phyloP scores from a whole-genome alignment of 2,113 vertebrate genomes.

The Phodopus roborovskii region DNA sequence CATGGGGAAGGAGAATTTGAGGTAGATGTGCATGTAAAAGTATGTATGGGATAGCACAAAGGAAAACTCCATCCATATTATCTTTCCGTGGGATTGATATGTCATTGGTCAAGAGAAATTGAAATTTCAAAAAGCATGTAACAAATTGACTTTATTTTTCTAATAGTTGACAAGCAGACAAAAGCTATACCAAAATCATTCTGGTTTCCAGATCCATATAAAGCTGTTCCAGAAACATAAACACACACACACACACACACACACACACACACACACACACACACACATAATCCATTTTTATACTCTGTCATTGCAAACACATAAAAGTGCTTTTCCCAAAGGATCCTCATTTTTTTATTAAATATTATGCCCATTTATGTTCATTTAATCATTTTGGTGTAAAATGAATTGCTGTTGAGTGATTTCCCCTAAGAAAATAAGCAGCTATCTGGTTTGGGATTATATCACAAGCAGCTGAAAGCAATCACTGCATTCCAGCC shows the following conservation, averaged over 20 bases:
- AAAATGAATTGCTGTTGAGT: slow-evolving; percentile 60
- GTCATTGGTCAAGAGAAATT: neutral
- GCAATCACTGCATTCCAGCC: slow-evolving; percentile 32
- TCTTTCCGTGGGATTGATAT: neutral
- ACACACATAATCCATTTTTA: slow-evolving; percentile 33
- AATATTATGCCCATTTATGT: slow-evolving; percentile 74
- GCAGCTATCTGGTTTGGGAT: neutral
- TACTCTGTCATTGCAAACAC: slow-evolving; percentile 25
- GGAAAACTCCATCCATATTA: neutral
- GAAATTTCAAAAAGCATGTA: neutral
- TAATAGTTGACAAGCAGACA: neutral
- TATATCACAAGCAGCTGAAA: slow-evolving; percentile 61
- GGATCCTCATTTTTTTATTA: slow-evolving; percentile 71
- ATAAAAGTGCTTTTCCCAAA: slow-evolving; percentile 41
- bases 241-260: neutral
- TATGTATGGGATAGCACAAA: neutral
- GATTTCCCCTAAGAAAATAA: slow-evolving; percentile 48
- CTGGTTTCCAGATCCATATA: neutral
- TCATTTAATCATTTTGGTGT: slow-evolving; percentile 69
- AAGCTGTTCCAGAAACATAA: slow-evolving; percentile 34
- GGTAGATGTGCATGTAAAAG: neutral
- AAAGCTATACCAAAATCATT: neutral
- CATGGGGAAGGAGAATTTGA: neutral
- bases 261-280: neutral
- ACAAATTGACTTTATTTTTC: slow-evolving; percentile 42